These are phyloP conservation scores for Puma concolor DNA, from an alignment of 2,113 vertebrate genomes.

Conservation along the genomic window DNA sequence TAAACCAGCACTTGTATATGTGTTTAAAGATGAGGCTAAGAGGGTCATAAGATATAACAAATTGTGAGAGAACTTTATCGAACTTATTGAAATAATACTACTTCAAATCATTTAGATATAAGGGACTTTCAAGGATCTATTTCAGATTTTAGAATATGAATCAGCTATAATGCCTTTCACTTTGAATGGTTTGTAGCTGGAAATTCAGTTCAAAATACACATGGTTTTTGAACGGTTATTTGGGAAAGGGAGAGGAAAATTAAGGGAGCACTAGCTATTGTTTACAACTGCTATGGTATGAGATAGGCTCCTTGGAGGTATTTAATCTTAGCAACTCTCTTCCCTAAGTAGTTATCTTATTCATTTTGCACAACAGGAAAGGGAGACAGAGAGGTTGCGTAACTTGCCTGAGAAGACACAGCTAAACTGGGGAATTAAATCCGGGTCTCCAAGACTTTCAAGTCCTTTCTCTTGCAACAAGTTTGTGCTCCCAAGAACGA, in stretches of 20 bases:
- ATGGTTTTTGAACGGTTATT: not conserved
- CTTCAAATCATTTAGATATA: slow-evolving; percentile 17
- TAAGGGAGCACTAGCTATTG: not conserved
- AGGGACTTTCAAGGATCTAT: not conserved
- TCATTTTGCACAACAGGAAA: not conserved
- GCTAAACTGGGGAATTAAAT: not conserved
- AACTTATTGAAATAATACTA: slow-evolving; percentile 28
- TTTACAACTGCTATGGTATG: accelerated
- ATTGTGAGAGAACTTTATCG: slow-evolving; percentile 48
- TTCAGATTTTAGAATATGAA: slow-evolving; percentile 5
- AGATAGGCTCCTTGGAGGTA: not conserved
- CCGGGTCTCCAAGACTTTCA: not conserved
- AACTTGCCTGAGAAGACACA: not conserved
- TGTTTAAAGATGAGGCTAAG: slow-evolving; percentile 31
- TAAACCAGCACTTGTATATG: not conserved
- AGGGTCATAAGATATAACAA: slow-evolving; percentile 17
- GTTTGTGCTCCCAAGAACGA: not conserved
- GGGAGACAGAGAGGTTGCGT: not conserved
- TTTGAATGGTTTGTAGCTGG: not conserved
- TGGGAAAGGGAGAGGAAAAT: not conserved
- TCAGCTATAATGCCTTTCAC: not conserved
- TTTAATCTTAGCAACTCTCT: not conserved
- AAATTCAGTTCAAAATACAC: not conserved
- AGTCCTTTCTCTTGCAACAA: not conserved
- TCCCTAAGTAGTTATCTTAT: not conserved